Evolutionary conservation across 2,113 vertebrate species (phyloP).

Genomic region (Phrynocephalus versicolor): DNA sequence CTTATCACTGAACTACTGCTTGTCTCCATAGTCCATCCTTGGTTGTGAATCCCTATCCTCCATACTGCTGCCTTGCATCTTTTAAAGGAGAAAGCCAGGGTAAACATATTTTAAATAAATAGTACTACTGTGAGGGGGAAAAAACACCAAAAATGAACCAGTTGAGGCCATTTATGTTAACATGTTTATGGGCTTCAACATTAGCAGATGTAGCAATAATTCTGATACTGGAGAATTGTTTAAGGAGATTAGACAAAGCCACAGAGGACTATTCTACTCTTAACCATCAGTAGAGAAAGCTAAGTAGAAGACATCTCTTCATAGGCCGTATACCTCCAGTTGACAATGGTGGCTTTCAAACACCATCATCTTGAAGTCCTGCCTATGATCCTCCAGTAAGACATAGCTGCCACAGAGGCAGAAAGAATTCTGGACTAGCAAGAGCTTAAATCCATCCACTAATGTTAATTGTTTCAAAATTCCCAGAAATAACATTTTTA

Average conservation of each 20-base stretch:
- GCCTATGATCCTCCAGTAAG: neutral
- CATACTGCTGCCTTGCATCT: neutral
- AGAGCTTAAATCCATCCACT: too few species aligned
- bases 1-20: too few species aligned
- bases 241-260: too few species aligned
- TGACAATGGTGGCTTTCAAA: neutral
- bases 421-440: neutral
- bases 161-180: neutral
- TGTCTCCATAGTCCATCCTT: too few species aligned
- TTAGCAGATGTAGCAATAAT: neutral
- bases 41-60: too few species aligned
- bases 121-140: neutral
- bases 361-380: neutral
- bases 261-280: neutral
- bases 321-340: neutral
- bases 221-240: neutral
- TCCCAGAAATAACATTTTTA: neutral
- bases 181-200: neutral
- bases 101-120: too few species aligned
- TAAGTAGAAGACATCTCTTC: neutral
- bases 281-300: too few species aligned
- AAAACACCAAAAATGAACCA: neutral
- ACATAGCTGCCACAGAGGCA: neutral
- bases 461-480: too few species aligned
- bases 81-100: too few species aligned